phyloP scores from a whole-genome alignment of 2,797 vertebrate genomes.

The Halcyon badia region DNA sequence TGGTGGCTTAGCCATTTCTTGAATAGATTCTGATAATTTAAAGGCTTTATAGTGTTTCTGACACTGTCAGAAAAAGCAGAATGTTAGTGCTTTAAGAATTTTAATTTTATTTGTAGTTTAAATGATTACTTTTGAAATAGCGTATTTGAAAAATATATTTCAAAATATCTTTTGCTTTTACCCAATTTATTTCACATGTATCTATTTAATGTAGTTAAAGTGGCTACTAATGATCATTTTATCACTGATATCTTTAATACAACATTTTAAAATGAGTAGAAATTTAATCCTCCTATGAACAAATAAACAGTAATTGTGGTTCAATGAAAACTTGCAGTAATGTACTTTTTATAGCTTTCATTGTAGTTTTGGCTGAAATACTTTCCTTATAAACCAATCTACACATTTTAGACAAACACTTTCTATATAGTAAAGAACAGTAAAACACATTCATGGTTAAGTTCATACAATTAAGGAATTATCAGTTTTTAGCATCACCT shows the following conservation, averaged over 20 bases:
- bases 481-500: background rate
- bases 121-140: background rate
- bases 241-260: background rate
- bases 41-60: constrained; percentile 25
- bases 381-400: background rate
- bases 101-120: constrained; percentile 4
- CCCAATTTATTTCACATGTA: background rate
- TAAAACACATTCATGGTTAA: background rate
- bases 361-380: background rate
- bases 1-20: constrained; percentile 63
- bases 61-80: background rate
- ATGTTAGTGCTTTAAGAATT: background rate
- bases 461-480: background rate
- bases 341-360: background rate
- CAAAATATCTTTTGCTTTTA: background rate
- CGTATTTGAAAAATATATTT: background rate
- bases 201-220: background rate
- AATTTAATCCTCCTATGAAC: background rate
- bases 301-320: background rate
- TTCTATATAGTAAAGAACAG: background rate
- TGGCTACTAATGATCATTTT: background rate
- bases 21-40: constrained; percentile 65
- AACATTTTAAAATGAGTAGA: background rate
- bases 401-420: background rate
- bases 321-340: background rate